Evolutionary conservation across 2,113 vertebrate species (phyloP).

Genomic region (Charina bottae): DNA sequence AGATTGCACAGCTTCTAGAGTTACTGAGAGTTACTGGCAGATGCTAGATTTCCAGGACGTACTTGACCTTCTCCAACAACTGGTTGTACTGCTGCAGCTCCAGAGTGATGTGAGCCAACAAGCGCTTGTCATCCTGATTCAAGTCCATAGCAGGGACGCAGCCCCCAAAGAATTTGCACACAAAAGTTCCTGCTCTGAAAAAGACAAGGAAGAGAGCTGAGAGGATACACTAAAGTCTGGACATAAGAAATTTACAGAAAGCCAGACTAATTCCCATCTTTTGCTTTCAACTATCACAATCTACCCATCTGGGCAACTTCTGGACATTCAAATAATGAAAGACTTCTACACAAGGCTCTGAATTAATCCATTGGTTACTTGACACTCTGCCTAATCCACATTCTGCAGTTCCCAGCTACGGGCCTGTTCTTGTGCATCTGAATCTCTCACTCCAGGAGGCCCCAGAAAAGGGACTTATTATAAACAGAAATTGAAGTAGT

Average conservation of each 20-base stretch:
- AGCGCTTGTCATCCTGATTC: constrained; percentile 81
- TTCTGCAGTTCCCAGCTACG: background rate
- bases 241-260: background rate
- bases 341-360: background rate
- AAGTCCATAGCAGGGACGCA: constrained; percentile 85
- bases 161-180: constrained; percentile 90
- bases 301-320: background rate
- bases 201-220: background rate
- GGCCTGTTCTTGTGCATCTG: background rate
- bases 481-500: background rate
- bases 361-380: background rate
- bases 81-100: constrained; percentile 89
- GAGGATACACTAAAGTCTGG: background rate
- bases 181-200: constrained; percentile 92
- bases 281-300: background rate
- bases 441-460: background rate
- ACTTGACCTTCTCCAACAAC: constrained; percentile 92
- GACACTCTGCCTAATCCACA: background rate
- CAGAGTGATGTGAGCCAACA: constrained; percentile 85
- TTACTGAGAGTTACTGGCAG: background rate
- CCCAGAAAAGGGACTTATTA: background rate
- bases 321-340: background rate
- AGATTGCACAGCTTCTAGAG: background rate
- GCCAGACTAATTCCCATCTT: background rate
- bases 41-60: constrained; percentile 37